phyloP scores from a whole-genome alignment of 2,888 invertebrate genomes.

The Mechanitis messenoides region DNA sequence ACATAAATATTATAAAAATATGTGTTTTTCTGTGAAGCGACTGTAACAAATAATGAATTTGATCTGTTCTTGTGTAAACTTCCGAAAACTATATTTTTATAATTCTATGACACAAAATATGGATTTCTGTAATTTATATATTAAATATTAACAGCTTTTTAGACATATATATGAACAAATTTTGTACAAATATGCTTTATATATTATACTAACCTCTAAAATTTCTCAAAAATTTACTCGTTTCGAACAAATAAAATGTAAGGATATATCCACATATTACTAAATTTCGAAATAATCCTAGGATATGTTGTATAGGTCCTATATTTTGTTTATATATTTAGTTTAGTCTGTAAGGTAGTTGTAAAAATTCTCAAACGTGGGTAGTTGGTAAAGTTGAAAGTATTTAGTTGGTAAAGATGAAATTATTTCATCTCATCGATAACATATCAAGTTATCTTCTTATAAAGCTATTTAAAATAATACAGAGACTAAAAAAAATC shows the following conservation, averaged over 20 bases:
- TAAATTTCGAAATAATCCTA: no score
- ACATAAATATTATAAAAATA: background rate
- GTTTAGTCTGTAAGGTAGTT: no score
- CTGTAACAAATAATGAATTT: no score
- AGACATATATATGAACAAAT: no score
- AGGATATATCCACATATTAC: no score
- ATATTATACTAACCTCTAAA: background rate
- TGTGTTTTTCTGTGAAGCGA: no score
- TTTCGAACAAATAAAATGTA: no score
- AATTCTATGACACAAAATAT: background rate
- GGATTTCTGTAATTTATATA: background rate
- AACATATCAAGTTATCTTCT: slow-evolving; percentile 3
- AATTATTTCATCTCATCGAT: background rate
- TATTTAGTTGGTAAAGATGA: background rate
- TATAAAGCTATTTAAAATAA: background rate
- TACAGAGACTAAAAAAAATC: background rate
- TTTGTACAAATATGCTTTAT: no score
- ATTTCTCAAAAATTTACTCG: no score
- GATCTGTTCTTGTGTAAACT: background rate
- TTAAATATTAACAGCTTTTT: background rate
- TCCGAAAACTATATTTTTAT: background rate
- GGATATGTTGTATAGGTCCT: no score
- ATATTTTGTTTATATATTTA: no score
- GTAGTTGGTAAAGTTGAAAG: background rate
- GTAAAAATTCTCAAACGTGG: background rate